Evolutionary conservation across 2,113 vertebrate genomes (phyloP).

Genomic region (Seriola aureovittata): DNA sequence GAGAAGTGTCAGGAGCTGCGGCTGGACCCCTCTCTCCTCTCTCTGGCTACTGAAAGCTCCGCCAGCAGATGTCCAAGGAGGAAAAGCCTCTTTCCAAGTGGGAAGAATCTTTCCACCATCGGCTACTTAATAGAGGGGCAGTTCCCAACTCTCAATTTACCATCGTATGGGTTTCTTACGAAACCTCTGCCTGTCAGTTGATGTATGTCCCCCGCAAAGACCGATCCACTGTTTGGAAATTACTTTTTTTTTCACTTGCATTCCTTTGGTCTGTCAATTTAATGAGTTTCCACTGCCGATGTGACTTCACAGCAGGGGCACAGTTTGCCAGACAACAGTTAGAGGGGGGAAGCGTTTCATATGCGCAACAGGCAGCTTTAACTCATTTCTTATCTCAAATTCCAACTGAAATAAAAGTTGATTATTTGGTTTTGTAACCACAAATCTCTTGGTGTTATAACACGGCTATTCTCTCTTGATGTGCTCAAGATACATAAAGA

Average conservation of each 20-base stretch:
- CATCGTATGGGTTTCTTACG: constrained; percentile 88
- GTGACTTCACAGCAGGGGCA: constrained; percentile 42
- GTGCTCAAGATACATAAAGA: neutral
- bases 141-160: constrained; percentile 91
- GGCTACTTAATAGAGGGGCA: constrained; percentile 98
- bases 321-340: constrained; percentile 24
- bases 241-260: constrained; percentile 71
- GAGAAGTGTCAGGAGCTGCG: constrained; percentile 63
- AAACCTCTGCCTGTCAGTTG: constrained; percentile 88
- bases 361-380: constrained; percentile 10
- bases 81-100: constrained; percentile 89
- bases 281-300: constrained; percentile 55
- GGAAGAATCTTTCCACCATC: constrained; percentile 90
- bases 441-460: neutral
- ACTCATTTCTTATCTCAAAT: constrained; percentile 20
- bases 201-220: constrained; percentile 51
- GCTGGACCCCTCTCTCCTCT: constrained; percentile 69
- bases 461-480: neutral
- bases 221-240: constrained; percentile 82
- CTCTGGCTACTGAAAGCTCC: constrained; percentile 76
- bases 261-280: constrained; percentile 87
- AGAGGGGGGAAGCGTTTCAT: constrained; percentile 22
- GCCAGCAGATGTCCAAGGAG: constrained; percentile 82
- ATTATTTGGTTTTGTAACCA: neutral
- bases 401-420: constrained; percentile 5